Percentiles rank a stretch among this genome's conserved stretches.
phyloP scores from a whole-genome alignment of 2,113 vertebrate genomes.

The Dipodomys ordii region DNA sequence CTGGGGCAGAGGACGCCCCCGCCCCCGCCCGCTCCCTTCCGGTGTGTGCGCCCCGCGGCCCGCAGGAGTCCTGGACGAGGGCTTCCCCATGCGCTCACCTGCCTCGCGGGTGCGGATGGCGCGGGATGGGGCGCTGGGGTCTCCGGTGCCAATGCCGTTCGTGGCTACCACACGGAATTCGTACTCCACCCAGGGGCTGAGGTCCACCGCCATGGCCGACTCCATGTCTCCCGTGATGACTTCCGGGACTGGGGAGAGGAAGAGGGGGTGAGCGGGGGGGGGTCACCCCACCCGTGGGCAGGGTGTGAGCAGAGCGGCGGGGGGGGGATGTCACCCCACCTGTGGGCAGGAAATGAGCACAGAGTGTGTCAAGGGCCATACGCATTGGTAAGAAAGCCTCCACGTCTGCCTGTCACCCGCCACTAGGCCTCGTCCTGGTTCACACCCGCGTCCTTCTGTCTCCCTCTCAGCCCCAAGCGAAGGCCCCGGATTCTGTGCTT shows the following conservation, averaged over 20 bases:
- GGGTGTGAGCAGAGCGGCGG: background rate
- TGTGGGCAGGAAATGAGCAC: background rate
- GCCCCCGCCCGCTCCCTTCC: too few species aligned
- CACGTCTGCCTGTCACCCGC: background rate
- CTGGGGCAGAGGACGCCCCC: too few species aligned
- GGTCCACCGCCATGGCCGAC: conserved; percentile 95
- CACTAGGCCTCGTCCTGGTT: background rate
- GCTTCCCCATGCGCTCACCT: conserved; percentile 84
- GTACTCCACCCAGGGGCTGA: conserved; percentile 99
- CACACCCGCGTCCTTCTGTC: background rate
- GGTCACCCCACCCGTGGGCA: background rate
- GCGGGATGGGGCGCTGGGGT: conserved; percentile 94
- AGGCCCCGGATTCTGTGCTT: background rate
- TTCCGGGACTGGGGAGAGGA: conserved; percentile 91
- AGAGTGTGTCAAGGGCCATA: background rate
- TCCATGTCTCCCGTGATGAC: conserved; percentile 96
- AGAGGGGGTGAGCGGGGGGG: background rate
- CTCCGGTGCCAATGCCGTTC: conserved; percentile 96
- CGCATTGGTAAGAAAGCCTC: background rate
- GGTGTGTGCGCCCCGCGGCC: too few species aligned
- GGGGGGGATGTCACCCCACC: too few species aligned
- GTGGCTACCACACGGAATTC: conserved; percentile 98
- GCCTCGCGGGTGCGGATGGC: conserved; percentile 96
- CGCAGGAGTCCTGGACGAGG: too few species aligned
- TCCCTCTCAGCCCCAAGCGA: background rate